Evolutionary conservation across 53 echinoderm and acorn worm genomes (phyloP).

Genomic region (Henricia sp.): DNA sequence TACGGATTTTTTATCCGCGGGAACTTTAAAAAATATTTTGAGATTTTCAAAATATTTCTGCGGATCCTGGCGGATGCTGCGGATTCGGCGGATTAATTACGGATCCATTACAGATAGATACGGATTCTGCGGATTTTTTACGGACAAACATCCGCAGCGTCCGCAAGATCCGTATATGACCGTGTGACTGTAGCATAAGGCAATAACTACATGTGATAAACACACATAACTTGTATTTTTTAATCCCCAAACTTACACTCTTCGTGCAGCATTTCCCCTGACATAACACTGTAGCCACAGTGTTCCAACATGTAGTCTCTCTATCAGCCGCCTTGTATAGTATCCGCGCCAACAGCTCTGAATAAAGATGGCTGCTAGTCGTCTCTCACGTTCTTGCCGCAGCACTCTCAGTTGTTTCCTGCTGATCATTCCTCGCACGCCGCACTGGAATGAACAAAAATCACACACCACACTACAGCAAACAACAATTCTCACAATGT

Average conservation of each 20-base stretch:
- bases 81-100: no score
- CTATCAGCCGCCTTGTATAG: constrained; percentile 33
- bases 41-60: no score
- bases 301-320: constrained; percentile 70
- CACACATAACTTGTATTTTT: background rate
- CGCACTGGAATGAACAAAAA: constrained; percentile 55
- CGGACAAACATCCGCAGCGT: no score
- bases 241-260: constrained; percentile 61
- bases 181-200: background rate
- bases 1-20: no score
- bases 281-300: constrained; percentile 81
- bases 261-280: constrained; percentile 67
- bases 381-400: constrained; percentile 69
- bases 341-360: constrained; percentile 86
- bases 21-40: no score
- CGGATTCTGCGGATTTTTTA: no score
- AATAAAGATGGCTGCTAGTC: constrained; percentile 79
- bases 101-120: no score
- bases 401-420: constrained; percentile 69
- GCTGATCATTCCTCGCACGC: constrained; percentile 69
- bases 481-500: no score
- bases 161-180: no score
- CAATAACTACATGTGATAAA: background rate
- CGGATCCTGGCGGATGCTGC: no score
- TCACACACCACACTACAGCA: background rate